Conservation (phyloP, 2,113 vertebrate species). For the Ctenodactylus gundi region DNA sequence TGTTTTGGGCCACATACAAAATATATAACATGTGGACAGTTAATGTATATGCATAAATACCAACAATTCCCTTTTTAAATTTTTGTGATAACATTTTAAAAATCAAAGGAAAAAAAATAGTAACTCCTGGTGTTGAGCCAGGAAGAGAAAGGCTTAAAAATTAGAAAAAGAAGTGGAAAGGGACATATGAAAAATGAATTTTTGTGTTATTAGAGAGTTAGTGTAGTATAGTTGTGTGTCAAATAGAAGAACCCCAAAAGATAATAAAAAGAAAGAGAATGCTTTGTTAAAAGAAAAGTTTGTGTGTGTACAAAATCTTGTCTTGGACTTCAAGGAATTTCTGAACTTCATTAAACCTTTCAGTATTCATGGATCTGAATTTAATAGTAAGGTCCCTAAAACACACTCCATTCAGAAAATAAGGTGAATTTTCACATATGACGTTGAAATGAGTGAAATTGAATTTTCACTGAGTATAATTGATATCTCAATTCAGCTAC, state of each 20-base stretch:
- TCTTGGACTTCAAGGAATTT: neutral
- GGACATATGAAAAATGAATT: accelerated
- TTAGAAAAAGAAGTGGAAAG: neutral
- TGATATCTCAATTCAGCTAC: neutral
- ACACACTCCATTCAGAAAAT: neutral
- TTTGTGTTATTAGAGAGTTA: neutral
- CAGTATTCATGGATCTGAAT: neutral
- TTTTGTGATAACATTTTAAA: too few relatives aligned
- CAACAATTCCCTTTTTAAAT: too few relatives aligned
- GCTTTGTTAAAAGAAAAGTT: neutral
- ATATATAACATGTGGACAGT: too few relatives aligned
- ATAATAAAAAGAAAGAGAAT: neutral
- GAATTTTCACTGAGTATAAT: too few relatives aligned
- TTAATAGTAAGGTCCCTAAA: neutral
- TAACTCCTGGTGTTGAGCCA: too few relatives aligned
- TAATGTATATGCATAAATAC: too few relatives aligned
- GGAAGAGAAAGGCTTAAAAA: neutral
- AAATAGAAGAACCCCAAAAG: neutral
- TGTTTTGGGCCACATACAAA: too few relatives aligned
- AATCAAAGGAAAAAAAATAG: too few relatives aligned
- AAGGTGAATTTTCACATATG: neutral
- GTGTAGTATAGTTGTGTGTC: neutral
- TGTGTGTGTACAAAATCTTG: neutral
- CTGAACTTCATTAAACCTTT: neutral
- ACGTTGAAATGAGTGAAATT: slow-evolving; percentile 41